A percentile compares a stretch with the other conserved stretches of the same genome.
These are phyloP conservation scores for Echinometra lucunter DNA, from an alignment of 53 echinoderm and acorn worm genomes.

Conservation along the genomic window DNA sequence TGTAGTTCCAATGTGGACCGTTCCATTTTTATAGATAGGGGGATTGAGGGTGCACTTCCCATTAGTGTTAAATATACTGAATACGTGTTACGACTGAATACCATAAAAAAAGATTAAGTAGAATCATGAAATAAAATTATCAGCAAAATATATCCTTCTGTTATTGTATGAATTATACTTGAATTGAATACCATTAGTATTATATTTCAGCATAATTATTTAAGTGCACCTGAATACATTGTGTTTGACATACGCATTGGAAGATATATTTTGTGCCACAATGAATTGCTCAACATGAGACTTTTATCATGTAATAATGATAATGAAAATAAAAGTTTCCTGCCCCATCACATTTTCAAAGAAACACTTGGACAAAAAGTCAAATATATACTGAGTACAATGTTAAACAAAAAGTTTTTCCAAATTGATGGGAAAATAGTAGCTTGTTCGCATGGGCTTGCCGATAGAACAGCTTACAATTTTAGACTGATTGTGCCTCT, in stretches of 20 bases:
- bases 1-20: background rate
- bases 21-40: background rate
- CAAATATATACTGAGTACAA: background rate
- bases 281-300: background rate
- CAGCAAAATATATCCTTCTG: background rate
- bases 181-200: background rate
- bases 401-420: background rate
- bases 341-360: too few relatives aligned
- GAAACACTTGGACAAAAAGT: too few relatives aligned
- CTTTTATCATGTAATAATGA: too few relatives aligned
- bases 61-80: background rate
- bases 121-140: background rate
- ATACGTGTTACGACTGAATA: background rate
- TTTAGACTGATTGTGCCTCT: background rate
- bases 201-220: slow-evolving; percentile 5
- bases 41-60: background rate
- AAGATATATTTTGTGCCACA: background rate
- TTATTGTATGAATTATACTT: background rate
- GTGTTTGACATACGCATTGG: background rate
- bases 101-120: background rate
- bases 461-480: background rate
- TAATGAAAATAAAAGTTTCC: too few relatives aligned
- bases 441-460: background rate
- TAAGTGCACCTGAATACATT: background rate
- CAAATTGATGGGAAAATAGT: background rate